Percentiles rank a stretch among this genome's conserved stretches.
Evolutionary conservation across 2,888 invertebrate genomes (phyloP).

Genomic region (Uloborus plumipes): DNA sequence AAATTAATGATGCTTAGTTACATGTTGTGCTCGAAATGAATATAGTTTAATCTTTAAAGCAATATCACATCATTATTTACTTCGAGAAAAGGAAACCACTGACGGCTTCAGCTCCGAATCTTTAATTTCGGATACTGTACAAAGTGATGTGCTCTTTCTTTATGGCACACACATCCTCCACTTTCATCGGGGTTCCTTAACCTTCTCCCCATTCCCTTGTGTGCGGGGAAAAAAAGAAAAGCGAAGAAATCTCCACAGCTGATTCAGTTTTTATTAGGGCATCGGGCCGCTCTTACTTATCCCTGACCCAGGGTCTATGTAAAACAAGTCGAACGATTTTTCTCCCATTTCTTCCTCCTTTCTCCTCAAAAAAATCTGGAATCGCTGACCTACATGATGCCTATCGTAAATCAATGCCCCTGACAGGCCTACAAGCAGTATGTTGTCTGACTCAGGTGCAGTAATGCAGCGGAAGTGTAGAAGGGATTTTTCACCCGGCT

Average conservation of each 20-base stretch:
- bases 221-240: too few relatives aligned
- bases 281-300: constrained; percentile 9
- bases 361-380: constrained; percentile 32
- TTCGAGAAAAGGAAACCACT: too few relatives aligned
- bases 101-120: too few relatives aligned
- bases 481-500: constrained; percentile 25
- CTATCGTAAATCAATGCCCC: constrained; percentile 51
- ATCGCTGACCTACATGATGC: constrained; percentile 51
- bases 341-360: constrained; percentile 9
- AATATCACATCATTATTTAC: too few relatives aligned
- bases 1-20: too few relatives aligned
- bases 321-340: not conserved
- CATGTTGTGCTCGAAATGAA: too few relatives aligned
- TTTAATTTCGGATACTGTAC: too few relatives aligned
- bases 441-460: constrained; percentile 59
- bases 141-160: too few relatives aligned
- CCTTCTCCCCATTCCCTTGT: constrained; percentile 1
- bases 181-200: too few relatives aligned
- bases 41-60: too few relatives aligned
- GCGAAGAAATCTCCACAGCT: not conserved
- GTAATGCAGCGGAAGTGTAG: constrained; percentile 46
- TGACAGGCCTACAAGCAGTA: constrained; percentile 42
- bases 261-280: constrained; percentile 10
- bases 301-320: not conserved
- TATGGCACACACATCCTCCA: too few relatives aligned